Conservation (phyloP, 2,888 invertebrate genomes). For the Gerris lacustris region DNA sequence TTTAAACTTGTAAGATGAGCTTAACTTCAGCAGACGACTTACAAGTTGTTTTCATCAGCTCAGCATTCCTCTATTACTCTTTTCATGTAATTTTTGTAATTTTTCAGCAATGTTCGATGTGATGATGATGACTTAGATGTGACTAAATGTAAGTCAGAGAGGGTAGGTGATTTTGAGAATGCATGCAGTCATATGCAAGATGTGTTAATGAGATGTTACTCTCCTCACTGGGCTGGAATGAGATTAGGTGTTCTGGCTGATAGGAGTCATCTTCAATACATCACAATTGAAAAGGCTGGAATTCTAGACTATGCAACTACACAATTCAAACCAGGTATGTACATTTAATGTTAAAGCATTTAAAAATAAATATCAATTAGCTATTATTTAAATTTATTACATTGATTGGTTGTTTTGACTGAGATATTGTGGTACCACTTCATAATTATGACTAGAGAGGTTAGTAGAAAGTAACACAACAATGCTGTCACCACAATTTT, state of each 20-base stretch:
- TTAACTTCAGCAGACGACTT: not conserved
- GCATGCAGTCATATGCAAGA: conserved; percentile 77
- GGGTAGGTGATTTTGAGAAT: conserved; percentile 65
- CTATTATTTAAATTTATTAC: not conserved
- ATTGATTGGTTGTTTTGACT: too few relatives aligned
- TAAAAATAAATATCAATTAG: not conserved
- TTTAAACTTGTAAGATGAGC: not conserved
- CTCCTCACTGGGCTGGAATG: conserved; percentile 87
- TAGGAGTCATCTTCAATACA: conserved; percentile 71
- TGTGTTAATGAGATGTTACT: conserved; percentile 78
- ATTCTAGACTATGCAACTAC: conserved; percentile 84
- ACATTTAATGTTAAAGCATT: not conserved
- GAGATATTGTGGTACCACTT: too few relatives aligned
- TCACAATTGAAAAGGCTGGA: conserved; percentile 84
- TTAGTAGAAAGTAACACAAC: too few relatives aligned
- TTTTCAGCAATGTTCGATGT: conserved; percentile 61
- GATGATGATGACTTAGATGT: conserved; percentile 82
- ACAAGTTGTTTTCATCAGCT: not conserved
- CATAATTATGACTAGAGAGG: too few relatives aligned
- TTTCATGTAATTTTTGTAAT: too few relatives aligned
- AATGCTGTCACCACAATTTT: too few relatives aligned
- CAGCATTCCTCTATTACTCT: too few relatives aligned
- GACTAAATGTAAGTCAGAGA: conserved; percentile 72
- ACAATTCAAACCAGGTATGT: conserved; percentile 58
- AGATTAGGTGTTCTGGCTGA: conserved; percentile 80